Conservation (phyloP, 2,797 vertebrate genomes). For the Xenopus petersii region DNA sequence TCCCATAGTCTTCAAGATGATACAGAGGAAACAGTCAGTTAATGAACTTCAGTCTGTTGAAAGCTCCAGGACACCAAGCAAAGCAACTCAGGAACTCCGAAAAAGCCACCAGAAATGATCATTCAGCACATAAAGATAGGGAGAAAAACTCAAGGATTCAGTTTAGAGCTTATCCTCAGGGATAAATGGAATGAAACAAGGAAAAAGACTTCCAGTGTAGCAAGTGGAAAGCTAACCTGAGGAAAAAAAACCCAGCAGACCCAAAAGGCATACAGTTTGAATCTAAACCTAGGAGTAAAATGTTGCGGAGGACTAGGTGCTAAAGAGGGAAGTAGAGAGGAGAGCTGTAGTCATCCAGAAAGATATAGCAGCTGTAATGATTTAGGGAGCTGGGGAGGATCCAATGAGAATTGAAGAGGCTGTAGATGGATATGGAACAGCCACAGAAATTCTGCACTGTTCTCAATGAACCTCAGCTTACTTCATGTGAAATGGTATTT, state of each 20-base stretch:
- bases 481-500: slow-evolving; percentile 28
- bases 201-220: not conserved
- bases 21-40: slow-evolving; percentile 33
- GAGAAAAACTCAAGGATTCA: slow-evolving; percentile 11
- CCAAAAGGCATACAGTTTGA: not conserved
- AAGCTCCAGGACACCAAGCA: slow-evolving; percentile 47
- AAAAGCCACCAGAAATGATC: slow-evolving; percentile 8
- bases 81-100: slow-evolving; percentile 37
- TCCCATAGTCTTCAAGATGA: slow-evolving; percentile 58
- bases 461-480: slow-evolving; percentile 24
- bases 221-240: not conserved
- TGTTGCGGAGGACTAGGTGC: slow-evolving; percentile 20
- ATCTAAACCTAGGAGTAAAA: slow-evolving; percentile 12
- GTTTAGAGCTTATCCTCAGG: slow-evolving; percentile 38
- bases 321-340: slow-evolving; percentile 28
- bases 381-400: slow-evolving; percentile 38
- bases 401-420: slow-evolving; percentile 53
- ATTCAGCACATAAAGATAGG: slow-evolving; percentile 1
- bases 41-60: slow-evolving; percentile 21
- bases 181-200: slow-evolving; percentile 22
- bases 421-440: slow-evolving; percentile 20
- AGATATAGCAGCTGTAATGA: slow-evolving; percentile 43
- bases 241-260: slow-evolving; percentile 2
- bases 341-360: slow-evolving; percentile 38
- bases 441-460: slow-evolving; percentile 34